phyloP scores from a whole-genome alignment of 2,888 invertebrate species.

The Hyposoter didymator region DNA sequence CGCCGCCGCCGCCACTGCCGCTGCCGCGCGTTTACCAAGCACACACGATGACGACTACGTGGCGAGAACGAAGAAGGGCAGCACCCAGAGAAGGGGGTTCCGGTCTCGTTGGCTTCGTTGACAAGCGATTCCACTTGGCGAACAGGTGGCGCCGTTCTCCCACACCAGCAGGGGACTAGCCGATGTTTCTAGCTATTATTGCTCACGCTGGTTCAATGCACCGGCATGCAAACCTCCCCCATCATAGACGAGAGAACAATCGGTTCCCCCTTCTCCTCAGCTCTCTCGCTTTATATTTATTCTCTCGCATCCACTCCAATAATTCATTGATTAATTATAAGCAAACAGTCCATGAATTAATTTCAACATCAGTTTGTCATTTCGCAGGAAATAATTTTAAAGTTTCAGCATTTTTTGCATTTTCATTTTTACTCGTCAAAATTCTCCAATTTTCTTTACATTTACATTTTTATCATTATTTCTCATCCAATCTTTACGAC shows the following conservation, averaged over 20 bases:
- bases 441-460: neutral
- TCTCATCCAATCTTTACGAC: no score
- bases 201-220: slow-evolving; percentile 24
- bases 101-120: slow-evolving; percentile 46
- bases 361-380: no score
- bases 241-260: neutral
- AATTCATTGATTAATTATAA: neutral
- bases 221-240: slow-evolving; percentile 7
- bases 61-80: slow-evolving; percentile 19
- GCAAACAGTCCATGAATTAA: no score
- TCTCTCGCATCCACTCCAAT: neutral
- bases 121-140: slow-evolving; percentile 59
- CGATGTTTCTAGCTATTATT: neutral
- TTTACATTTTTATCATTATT: no score
- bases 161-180: neutral
- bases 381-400: neutral
- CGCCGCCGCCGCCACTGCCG: no score
- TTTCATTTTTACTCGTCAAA: neutral
- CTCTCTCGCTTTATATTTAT: neutral
- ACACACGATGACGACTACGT: slow-evolving; percentile 26
- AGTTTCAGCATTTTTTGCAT: neutral
- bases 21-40: slow-evolving; percentile 29
- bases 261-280: neutral
- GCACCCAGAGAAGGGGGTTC: slow-evolving; percentile 21
- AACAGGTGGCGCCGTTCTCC: slow-evolving; percentile 71